Evolutionary conservation across 2,888 invertebrate species (phyloP), one percentile per base, ranked within the genome.

Genomic region (Caenorhabditis imperialis): DNA sequence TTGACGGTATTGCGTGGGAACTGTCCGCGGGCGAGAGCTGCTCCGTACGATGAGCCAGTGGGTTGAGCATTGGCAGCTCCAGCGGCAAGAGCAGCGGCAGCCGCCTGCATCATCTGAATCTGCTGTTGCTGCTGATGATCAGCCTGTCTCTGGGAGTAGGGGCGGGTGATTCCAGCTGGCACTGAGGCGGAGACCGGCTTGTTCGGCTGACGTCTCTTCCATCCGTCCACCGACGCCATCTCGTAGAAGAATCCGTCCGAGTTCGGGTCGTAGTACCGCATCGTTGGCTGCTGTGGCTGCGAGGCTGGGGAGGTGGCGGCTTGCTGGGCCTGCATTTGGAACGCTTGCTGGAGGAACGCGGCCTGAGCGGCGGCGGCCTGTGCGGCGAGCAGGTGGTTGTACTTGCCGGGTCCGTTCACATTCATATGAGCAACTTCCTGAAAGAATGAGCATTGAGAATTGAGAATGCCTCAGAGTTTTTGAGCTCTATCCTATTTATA

Each of bases 171-270:
- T 51, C 73, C 70, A 14, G 42, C 44, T 8, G 70, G 75, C 0
- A 74, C 65, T 16, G 75, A 69, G 2, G 78, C 72, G 1, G 75
- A 67, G 8, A 62, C 58, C 12, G 75, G 75, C 53, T 79, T 76
- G 35, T 75, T 63, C 38, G 80, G 80, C 44, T 78, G 78, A 8
- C 80, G 73, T 16, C 77, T 42, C 48, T 81, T 81, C 87, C 87
- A 87, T 22, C 87, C 87, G 61, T 87, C 86, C 27, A 87, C 85
- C 6, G 84, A 83, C 6, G 86, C 85, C 85, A 86, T 85, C 63
- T 87, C 87, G 70, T 85, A 87, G 78, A 76, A 85, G 77, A 81
- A 87, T 22, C 87, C 87, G 63, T 87, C 87, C 12, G 83, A 80
- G 33, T 65, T 75, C 16, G 86, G 81, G 60, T 87, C 87, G 65